These are phyloP conservation scores for Drosophila teissieri DNA, from an alignment of 1,140 invertebrate genomes.

Conservation along the genomic window DNA sequence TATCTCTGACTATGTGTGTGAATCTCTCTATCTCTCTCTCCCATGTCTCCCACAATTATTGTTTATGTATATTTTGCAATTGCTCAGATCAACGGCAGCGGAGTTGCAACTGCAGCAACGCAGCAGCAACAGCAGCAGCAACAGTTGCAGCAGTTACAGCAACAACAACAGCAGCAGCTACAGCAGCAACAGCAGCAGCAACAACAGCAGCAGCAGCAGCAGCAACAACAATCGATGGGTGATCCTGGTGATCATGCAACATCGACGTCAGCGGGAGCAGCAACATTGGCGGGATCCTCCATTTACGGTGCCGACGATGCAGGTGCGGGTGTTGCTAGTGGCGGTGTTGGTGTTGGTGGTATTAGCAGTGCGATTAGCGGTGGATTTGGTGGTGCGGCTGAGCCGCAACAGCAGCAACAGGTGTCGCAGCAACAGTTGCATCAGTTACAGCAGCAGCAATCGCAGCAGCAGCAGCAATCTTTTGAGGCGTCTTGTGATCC, in stretches of 20 bases:
- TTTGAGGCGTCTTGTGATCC: conserved; percentile 15
- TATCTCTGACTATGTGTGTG: conserved; percentile 64
- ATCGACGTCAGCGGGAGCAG: conserved; percentile 38
- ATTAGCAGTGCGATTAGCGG: conserved; percentile 75
- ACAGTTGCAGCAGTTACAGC: conserved; percentile 51
- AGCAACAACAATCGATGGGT: conserved; percentile 21
- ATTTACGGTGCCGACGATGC: conserved; percentile 78
- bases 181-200: conserved; percentile 40
- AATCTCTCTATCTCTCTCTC: conserved; percentile 59
- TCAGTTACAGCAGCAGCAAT: conserved; percentile 43
- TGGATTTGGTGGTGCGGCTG: conserved; percentile 60
- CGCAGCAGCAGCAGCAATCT: conserved; percentile 21
- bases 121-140: conserved; percentile 49
- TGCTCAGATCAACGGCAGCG: conserved; percentile 72
- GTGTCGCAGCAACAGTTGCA: conserved; percentile 39
- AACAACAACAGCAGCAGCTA: conserved; percentile 42
- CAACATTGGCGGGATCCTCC: conserved; percentile 31
- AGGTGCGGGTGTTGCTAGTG: conserved; percentile 81
- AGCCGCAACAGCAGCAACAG: conserved; percentile 49
- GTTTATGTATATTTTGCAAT: conserved; percentile 72
- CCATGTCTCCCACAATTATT: conserved; percentile 70
- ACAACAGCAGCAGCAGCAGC: conserved; percentile 33
- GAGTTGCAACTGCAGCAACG: conserved; percentile 49
- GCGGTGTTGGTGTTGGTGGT: conserved; percentile 76
- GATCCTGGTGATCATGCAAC: conserved; percentile 19